These are phyloP conservation scores for Caracal caracal DNA, from an alignment of 2,113 vertebrate genomes.

Conservation along the genomic window DNA sequence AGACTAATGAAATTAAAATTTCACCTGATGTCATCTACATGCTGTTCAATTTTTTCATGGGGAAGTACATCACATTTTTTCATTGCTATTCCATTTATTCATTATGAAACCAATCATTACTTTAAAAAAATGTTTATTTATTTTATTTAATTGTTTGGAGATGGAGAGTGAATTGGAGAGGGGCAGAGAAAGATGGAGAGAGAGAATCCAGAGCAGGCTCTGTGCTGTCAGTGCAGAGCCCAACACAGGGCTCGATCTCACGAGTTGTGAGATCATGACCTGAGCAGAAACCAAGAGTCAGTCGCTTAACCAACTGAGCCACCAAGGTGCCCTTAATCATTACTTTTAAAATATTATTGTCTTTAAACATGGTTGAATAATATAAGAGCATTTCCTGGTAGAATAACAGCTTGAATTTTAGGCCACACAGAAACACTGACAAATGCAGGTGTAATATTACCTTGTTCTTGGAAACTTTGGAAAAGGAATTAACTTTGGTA, in stretches of 20 bases:
- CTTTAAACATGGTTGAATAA: neutral
- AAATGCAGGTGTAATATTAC: neutral
- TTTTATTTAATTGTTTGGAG: too few species aligned
- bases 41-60: neutral
- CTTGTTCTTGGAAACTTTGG: neutral
- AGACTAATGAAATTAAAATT: neutral
- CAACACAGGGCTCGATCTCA: too few species aligned
- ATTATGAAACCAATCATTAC: neutral
- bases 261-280: too few species aligned
- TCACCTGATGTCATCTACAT: neutral
- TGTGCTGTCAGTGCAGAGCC: too few species aligned
- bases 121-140: neutral
- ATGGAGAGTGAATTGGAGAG: too few species aligned
- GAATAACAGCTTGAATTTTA: neutral
- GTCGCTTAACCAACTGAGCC: too few species aligned
- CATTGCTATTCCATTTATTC: neutral
- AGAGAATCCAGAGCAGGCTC: too few species aligned
- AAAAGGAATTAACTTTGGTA: neutral
- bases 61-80: neutral
- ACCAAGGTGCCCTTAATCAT: neutral
- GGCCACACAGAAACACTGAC: neutral
- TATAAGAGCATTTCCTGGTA: neutral
- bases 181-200: too few species aligned
- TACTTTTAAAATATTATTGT: neutral
- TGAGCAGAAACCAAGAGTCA: too few species aligned